A percentile compares a stretch with the other conserved stretches of the same genome.
Evolutionary conservation across 1,140 invertebrate genomes (phyloP).

Genomic region (Hydropsyche tenuis): DNA sequence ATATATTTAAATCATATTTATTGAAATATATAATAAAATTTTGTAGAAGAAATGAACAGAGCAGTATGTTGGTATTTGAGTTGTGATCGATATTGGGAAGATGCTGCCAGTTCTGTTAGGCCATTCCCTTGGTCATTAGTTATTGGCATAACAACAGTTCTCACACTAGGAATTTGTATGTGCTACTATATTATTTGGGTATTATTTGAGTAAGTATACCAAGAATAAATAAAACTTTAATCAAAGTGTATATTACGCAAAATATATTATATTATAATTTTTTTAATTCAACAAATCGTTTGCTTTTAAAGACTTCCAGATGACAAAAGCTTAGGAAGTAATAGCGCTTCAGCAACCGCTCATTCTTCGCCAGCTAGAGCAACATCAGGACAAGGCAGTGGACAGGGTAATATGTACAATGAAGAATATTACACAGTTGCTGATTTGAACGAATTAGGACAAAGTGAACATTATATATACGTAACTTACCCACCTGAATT

Average conservation of each 20-base stretch:
- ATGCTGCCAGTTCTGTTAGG: constrained; percentile 74
- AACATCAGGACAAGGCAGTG: constrained; percentile 57
- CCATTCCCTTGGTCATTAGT: constrained; percentile 82
- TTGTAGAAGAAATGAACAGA: constrained; percentile 81
- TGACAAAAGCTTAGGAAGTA: constrained; percentile 68
- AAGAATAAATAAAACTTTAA: too few relatives aligned
- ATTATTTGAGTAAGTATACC: constrained; percentile 82
- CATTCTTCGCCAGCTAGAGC: constrained; percentile 66
- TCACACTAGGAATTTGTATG: constrained; percentile 81
- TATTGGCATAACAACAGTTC: constrained; percentile 75
- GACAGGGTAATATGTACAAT: constrained; percentile 53
- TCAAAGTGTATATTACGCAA: too few relatives aligned
- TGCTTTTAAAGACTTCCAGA: constrained; percentile 55
- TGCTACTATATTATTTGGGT: constrained; percentile 92
- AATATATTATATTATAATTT: constrained; percentile 3
- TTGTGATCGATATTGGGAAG: constrained; percentile 90
- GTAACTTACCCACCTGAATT: constrained; percentile 85
- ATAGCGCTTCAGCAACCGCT: constrained; percentile 67
- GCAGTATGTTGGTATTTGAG: constrained; percentile 91
- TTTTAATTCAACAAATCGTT: not conserved
- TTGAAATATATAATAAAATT: not conserved
- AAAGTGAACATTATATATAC: constrained; percentile 81
- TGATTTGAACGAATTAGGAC: constrained; percentile 56
- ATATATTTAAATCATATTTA: not conserved
- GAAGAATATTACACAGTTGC: constrained; percentile 59